Evolutionary conservation across 2,888 invertebrate species (phyloP).

Genomic region (Drosophila macrothrix): DNA sequence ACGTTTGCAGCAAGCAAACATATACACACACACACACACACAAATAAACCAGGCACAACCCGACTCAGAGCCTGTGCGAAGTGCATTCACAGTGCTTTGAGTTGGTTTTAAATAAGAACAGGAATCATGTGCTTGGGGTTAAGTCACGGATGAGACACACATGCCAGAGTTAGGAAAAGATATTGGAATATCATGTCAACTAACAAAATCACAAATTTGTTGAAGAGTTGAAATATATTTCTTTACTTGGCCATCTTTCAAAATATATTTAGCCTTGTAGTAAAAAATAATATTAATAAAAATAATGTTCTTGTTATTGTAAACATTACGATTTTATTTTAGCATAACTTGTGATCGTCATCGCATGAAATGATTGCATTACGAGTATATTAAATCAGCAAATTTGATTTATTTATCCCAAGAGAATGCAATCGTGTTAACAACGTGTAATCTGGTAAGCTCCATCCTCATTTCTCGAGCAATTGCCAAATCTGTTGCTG

Average conservation of each 20-base stretch:
- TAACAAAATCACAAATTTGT: neutral
- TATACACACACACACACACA: constrained; percentile 33
- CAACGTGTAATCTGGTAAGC: constrained; percentile 43
- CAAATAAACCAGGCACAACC: constrained; percentile 23
- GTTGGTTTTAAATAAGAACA: constrained; percentile 60
- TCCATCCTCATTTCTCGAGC: constrained; percentile 25
- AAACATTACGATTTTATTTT: neutral
- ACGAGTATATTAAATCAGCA: constrained; percentile 4
- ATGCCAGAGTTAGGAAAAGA: constrained; percentile 1
- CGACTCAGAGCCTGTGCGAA: constrained; percentile 36
- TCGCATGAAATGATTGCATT: constrained; percentile 17
- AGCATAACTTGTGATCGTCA: neutral
- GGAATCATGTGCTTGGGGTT: constrained; percentile 23
- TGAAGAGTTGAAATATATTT: neutral
- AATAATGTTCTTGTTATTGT: neutral
- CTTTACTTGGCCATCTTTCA: neutral
- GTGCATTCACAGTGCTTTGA: constrained; percentile 51
- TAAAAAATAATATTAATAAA: too few species aligned
- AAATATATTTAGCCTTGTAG: neutral
- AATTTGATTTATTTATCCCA: constrained; percentile 50
- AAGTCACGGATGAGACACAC: constrained; percentile 17
- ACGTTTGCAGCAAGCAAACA: constrained; percentile 66
- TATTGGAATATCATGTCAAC: too few species aligned
- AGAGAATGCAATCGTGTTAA: constrained; percentile 30
- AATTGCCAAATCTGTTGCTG: constrained; percentile 24